A percentile compares a stretch with the other conserved stretches of the same genome.
These are phyloP conservation scores for Tinea semifulvella DNA, from an alignment of 2,888 invertebrate genomes.

Conservation along the genomic window DNA sequence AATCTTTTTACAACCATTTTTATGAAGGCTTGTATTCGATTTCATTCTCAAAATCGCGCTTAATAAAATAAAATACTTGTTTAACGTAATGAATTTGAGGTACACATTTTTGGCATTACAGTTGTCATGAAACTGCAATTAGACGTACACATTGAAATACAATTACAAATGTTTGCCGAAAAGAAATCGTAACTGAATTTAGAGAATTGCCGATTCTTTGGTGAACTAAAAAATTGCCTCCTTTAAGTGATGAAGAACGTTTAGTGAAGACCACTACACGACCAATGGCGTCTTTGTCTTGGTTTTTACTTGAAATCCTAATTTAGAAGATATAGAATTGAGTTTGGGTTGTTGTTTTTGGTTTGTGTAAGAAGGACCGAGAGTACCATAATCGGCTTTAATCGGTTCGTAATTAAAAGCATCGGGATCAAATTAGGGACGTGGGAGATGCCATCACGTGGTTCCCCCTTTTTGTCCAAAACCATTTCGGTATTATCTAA, in stretches of 20 bases:
- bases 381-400: slow-evolving; percentile 15
- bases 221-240: slow-evolving; percentile 4
- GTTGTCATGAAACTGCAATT: background rate
- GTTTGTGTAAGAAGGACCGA: background rate
- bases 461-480: background rate
- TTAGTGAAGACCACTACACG: too few species aligned
- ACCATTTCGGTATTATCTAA: slow-evolving; percentile 5
- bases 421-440: slow-evolving; percentile 13
- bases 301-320: background rate
- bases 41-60: too few species aligned
- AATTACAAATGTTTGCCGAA: background rate
- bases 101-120: too few species aligned
- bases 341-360: background rate
- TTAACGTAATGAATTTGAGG: too few species aligned
- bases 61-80: too few species aligned
- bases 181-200: slow-evolving; percentile 7
- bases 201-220: background rate
- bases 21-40: too few species aligned
- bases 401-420: slow-evolving; percentile 14
- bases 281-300: too few species aligned
- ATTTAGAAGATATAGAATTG: background rate
- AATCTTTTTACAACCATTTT: too few species aligned
- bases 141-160: slow-evolving; percentile 1
- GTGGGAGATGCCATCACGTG: slow-evolving; percentile 13
- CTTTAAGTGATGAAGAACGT: slow-evolving; percentile 9